Evolutionary conservation across 1,140 invertebrate species (phyloP), one percentile per base, ranked within the genome.

Genomic region (Bradynema listronoti): DNA sequence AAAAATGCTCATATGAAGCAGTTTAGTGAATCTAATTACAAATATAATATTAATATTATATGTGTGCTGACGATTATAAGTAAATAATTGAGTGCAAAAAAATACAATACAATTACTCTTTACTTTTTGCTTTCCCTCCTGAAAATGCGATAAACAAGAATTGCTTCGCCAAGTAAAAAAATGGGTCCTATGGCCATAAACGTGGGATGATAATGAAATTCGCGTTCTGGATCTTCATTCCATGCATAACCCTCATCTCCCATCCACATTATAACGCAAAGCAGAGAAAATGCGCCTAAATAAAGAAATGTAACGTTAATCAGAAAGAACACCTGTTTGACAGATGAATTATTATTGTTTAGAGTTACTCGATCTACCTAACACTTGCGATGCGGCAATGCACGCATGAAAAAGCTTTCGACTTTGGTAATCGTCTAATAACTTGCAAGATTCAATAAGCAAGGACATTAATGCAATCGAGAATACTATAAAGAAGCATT

Each of bases 181-280:
- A 92, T 84, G 74, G 92, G 81, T 49, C 88, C 88, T 65, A 90
- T 83, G 7, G 85, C 84, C 88, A 90, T 90, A 29, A 90, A 84
- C 0, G 91, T 80, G 1, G 89, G 89, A 81, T 92, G 90, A 84
- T 88, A 91, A 77, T 91, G 90, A 66, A 92, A 92, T 78, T 89
- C 82, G n/a, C 82, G 72, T 0, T 65, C 60, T 3, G 85, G 84
- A 75, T 86, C 77, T 3, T 81, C 82, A 11, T 77, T 81, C 85
- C 88, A 90, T 1, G 84, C 83, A 77, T 90, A 87, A 4, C 90
- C 90, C n/a, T 84, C 84, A 41, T 85, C 81, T 0, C 82, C 80
- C 64, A 85, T 83, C 88, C 89, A 91, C 45, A 87, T 79, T 11
- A 81, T 78, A 16, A 87, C 82, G 55, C 88, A 75, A 45, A 88